A percentile compares a stretch with the other conserved stretches of the same genome.
Evolutionary conservation across 2,113 vertebrate genomes (phyloP).

Genomic region (Gambusia holbrooki): DNA sequence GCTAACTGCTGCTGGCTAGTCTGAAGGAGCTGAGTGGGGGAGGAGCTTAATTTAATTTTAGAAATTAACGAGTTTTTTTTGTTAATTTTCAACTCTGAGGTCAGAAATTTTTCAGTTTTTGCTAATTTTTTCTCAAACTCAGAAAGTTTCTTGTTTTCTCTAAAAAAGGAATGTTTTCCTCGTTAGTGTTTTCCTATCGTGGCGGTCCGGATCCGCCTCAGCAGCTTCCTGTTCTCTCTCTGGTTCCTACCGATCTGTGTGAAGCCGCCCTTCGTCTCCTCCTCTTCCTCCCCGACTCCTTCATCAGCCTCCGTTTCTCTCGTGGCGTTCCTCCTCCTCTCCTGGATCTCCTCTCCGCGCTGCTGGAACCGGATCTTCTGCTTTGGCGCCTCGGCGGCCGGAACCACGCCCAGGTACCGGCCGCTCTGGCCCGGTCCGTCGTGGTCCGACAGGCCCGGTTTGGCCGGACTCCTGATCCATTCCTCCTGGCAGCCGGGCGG

Average conservation of each 20-base stretch:
- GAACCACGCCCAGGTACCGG: constrained; percentile 40
- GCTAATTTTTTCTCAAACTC: too few relatives aligned
- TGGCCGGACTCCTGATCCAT: constrained; percentile 53
- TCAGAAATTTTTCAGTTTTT: too few relatives aligned
- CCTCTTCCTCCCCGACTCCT: constrained; percentile 71
- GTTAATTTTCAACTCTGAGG: too few relatives aligned
- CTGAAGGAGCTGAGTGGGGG: too few relatives aligned
- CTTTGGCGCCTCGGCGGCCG: constrained; percentile 44
- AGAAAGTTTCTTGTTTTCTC: too few relatives aligned
- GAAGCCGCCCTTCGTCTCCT: constrained; percentile 52
- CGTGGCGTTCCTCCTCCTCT: constrained; percentile 74
- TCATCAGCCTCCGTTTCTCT: constrained; percentile 76
- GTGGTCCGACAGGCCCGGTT: constrained; percentile 34
- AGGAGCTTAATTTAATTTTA: too few relatives aligned
- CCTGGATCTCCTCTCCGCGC: constrained; percentile 57
- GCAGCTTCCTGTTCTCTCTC: background rate
- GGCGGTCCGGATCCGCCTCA: too few relatives aligned
- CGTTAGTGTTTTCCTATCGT: too few relatives aligned
- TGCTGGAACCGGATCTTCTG: constrained; percentile 64
- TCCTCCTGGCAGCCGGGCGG: constrained; percentile 69
- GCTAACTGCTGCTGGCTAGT: too few relatives aligned
- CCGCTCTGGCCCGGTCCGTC: constrained; percentile 42
- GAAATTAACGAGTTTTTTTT: too few relatives aligned
- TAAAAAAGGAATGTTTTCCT: too few relatives aligned
- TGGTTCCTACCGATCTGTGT: constrained; percentile 46